Base-by-base conservation (phyloP, 1,140 invertebrate species). In the Gonatopus flavifemur region DNA sequence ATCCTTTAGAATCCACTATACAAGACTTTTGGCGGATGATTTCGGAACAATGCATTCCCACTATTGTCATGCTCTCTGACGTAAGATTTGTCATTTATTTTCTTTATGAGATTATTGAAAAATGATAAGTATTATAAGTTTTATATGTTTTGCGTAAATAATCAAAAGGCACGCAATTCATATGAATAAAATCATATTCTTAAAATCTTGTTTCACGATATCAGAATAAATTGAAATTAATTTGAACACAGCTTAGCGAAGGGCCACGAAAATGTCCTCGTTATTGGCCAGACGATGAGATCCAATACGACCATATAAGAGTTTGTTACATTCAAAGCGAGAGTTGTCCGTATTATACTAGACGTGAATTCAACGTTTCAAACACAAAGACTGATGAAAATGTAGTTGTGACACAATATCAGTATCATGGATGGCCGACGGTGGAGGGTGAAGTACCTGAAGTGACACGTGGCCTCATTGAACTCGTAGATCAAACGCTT, bases 21-120 rank as follows among this genome's bases (percentile, higher is more conserved):
- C 82, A 85, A 52, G 96, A 98, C 79, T 98, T 98, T 76, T 98
- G 96, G 95, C 82, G 94, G 68, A 96, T 98, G 94, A 86, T 98
- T 37, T 91, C 90, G 16, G 94, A 97, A 72, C 93, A 96, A 65
- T 88, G 90, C 70, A 88, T 96, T 20, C 85, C 86, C 35, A 94
- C 92, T 1, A 88, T 98, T 47, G 91, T 96, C 24, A 97, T 98
- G 94, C 82, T 98, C 30, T 96, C 93, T 35, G 93, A 95, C 74
- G 84, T 95, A 69, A 83, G 85, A 6, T 18, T 36, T 30, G 13
- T n/a, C n/a, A n/a, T n/a, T n/a, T 48, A 15, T 10, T 8, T 22
- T 24, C 39, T 16, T 3, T 21, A 3, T 12, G n/a, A n/a, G n/a
- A 8, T 12, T 19, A 35, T 5, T 15, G 32, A 35, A 13, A 13